Evolutionary conservation across 2,797 vertebrate species (phyloP), one percentile per base, ranked within the genome.

Genomic region (Phoxinus dragarum): DNA sequence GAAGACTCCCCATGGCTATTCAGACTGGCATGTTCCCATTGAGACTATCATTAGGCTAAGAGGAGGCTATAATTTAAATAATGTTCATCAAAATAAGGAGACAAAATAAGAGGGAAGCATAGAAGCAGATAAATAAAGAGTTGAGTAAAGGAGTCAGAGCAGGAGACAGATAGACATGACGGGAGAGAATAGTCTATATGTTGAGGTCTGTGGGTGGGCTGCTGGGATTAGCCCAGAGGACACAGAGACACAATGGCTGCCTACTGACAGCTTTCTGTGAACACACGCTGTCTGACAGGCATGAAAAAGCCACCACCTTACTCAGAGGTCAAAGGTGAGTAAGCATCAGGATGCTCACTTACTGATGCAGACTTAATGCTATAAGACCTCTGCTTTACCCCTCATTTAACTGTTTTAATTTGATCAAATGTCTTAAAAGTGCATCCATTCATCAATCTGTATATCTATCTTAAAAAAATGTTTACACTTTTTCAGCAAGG

Each of bases 311-410:
- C 84, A 47, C 87, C 86, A 88, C 75, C 87, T 89, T 72, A 79
- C 79, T 88, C 72, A 83, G 88, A 89, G 90, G 89, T 92, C 88
- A 92, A 87, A 64, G 91, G 88, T 90, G 86, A 88, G 23, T 8
- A 36, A 69, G 40, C 86, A 74, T 71, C 82, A 88, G 88, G 90
- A 90, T 86, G 84, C 73, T 90, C 83, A 73, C 88, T 92, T 90
- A 83, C 38, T 71, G 73, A 44, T 42, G 54, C 66, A 44, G 34
- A 79, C 64, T 68, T 36, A 64, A 74, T 52, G 31, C 31, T 69
- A 42, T 40, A 40, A 76, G 6, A 68, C 27, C 40, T 44, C 17
- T 40, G 19, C 64, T 47, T 36, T 21, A 38, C 10, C 19, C 56
- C 19, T 80, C 27, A 8, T 40, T 56, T 34, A 68, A 5, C 6